Percentiles rank a stretch among this genome's conserved stretches.
These are phyloP conservation scores for Caenorhabditis elegans DNA, from an alignment of 1,140 invertebrate species.

Conservation along the genomic window DNA sequence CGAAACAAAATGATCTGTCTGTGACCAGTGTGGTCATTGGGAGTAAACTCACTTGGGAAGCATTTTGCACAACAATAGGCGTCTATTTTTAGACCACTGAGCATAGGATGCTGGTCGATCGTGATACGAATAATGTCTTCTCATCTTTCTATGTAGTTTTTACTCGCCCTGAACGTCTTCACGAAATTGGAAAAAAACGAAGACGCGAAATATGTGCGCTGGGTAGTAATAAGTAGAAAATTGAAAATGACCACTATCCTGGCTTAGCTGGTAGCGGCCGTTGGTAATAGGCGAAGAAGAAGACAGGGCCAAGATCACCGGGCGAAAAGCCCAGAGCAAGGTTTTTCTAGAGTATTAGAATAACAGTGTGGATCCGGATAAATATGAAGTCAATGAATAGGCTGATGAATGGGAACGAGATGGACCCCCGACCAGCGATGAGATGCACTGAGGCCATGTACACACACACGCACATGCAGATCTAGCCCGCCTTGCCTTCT, in stretches of 20 bases:
- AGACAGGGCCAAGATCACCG: neutral
- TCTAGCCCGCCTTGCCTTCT: neutral
- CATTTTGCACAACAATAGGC: conserved; percentile 26
- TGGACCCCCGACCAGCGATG: neutral
- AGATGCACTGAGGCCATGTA: neutral
- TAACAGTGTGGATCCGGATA: neutral
- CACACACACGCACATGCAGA: neutral
- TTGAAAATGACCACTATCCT: neutral
- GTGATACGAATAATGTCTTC: conserved; percentile 29
- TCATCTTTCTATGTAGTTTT: neutral
- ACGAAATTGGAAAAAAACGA: neutral
- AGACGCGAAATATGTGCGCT: too few species aligned
- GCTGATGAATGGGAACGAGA: conserved; percentile 9
- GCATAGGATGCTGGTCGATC: conserved; percentile 17
- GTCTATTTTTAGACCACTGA: conserved; percentile 28
- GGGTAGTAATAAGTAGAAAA: neutral
- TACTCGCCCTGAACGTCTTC: neutral
- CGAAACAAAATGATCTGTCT: neutral
- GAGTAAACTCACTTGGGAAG: conserved; percentile 17
- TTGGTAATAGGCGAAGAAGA: neutral
- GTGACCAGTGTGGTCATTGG: neutral
- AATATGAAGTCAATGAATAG: conserved; percentile 19
- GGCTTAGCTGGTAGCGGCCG: neutral
- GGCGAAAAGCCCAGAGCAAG: too few species aligned
- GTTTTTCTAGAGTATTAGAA: neutral